Conservation (phyloP, 2,888 invertebrate genomes). For the Liopterus haemorrhoidalis region DNA sequence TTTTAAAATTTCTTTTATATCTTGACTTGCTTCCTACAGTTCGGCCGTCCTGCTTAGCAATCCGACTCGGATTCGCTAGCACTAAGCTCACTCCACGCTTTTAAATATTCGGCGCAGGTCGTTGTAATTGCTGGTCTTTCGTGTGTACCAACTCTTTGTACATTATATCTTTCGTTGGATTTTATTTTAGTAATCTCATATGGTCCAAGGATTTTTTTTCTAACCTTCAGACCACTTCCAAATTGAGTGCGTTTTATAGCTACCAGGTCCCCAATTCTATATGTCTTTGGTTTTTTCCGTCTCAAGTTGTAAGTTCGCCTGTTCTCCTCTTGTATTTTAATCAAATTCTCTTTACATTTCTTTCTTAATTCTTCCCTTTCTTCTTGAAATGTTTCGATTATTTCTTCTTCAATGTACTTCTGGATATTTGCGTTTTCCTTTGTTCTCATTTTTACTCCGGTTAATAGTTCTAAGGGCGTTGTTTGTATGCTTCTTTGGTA, state of each 20-base stretch:
- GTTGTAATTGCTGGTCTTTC: no score
- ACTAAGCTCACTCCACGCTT: no score
- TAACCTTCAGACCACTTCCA: slow-evolving; percentile 29
- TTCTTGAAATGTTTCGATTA: slow-evolving; percentile 16
- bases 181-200: slow-evolving; percentile 26
- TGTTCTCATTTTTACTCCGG: slow-evolving; percentile 23
- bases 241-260: slow-evolving; percentile 28
- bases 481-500: slow-evolving; percentile 16
- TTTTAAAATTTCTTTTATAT: no score
- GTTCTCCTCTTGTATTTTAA: slow-evolving; percentile 24
- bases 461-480: slow-evolving; percentile 19
- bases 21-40: no score
- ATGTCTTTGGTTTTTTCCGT: slow-evolving; percentile 21
- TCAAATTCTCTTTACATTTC: slow-evolving; percentile 21
- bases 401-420: slow-evolving; percentile 22
- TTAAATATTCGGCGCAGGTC: no score
- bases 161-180: slow-evolving; percentile 28
- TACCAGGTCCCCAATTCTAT: slow-evolving; percentile 25
- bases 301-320: slow-evolving; percentile 12
- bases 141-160: no score
- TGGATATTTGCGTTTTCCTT: slow-evolving; percentile 18
- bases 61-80: no score
- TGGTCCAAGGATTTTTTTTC: slow-evolving; percentile 28
- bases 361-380: slow-evolving; percentile 15
- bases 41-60: no score